Percentiles rank a stretch among this genome's conserved stretches.
Conservation (phyloP, 53 echinoderm and acorn worm genomes). For the Antedon mediterranea region DNA sequence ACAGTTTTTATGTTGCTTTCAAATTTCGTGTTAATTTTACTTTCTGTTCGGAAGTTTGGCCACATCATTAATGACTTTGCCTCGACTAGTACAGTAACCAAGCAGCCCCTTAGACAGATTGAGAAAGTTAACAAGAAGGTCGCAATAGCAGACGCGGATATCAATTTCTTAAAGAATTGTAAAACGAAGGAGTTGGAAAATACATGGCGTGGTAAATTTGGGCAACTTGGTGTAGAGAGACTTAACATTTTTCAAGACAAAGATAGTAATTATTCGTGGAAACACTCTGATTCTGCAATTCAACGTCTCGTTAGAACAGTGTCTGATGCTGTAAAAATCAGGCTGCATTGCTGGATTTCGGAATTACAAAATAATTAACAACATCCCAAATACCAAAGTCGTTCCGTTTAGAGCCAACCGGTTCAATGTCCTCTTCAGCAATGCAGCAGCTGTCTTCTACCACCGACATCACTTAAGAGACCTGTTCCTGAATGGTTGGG, state of each 20-base stretch:
- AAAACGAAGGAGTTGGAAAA: conserved; percentile 4
- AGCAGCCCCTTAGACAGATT: too few relatives aligned
- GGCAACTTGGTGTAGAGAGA: conserved; percentile 5
- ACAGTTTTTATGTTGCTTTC: too few relatives aligned
- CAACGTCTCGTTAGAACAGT: conserved; percentile 13
- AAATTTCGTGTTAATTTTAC: too few relatives aligned
- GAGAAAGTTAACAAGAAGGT: too few relatives aligned
- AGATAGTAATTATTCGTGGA: conserved; percentile 9
- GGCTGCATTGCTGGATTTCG: conserved; percentile 4
- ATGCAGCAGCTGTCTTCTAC: conserved; percentile 12
- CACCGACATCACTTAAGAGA: conserved; percentile 5
- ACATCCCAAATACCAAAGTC: not conserved
- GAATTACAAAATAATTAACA: not conserved
- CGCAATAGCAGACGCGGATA: too few relatives aligned
- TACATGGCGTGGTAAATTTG: conserved; percentile 1
- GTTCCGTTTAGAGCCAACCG: conserved; percentile 14
- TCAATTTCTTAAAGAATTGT: too few relatives aligned
- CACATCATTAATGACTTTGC: too few relatives aligned
- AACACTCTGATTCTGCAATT: conserved; percentile 7
- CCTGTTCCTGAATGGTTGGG: conserved; percentile 1
- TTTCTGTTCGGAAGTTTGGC: too few relatives aligned
- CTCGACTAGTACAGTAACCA: too few relatives aligned
- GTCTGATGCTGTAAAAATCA: conserved; percentile 12
- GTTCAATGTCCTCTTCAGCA: conserved; percentile 13
- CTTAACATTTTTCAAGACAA: conserved; percentile 2